Evolutionary conservation across 2,113 vertebrate genomes (phyloP).

Genomic region (Canis aureus): DNA sequence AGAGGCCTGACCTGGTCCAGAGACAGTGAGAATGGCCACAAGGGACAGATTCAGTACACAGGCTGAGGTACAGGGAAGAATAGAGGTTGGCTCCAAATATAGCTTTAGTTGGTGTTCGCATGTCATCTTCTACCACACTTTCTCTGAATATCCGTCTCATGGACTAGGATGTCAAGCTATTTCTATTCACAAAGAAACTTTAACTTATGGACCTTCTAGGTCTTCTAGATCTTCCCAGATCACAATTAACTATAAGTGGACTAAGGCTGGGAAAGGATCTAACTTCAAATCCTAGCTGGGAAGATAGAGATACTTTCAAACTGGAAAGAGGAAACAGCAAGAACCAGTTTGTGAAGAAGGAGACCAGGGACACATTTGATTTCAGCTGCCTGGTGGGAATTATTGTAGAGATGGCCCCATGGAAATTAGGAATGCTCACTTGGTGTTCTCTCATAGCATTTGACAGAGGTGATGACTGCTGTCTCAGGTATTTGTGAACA

Average conservation of each 20-base stretch:
- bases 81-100: accelerated
- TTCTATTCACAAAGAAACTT: neutral
- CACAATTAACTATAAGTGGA: neutral
- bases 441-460: neutral
- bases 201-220: neutral
- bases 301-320: neutral
- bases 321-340: neutral
- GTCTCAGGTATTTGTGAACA: neutral
- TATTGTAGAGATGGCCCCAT: accelerated
- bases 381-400: neutral
- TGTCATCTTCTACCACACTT: neutral
- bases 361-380: too few species aligned
- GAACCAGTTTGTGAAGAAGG: neutral
- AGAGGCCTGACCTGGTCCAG: neutral
- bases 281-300: neutral
- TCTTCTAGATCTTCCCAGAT: neutral
- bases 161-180: neutral
- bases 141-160: neutral
- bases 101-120: too few species aligned
- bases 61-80: neutral
- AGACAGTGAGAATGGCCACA: neutral
- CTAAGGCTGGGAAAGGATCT: neutral
- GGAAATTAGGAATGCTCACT: too few species aligned
- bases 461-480: neutral
- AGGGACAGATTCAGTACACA: neutral